phyloP scores from a whole-genome alignment of 2,113 vertebrate genomes.

The Pachycephala philippinensis region DNA sequence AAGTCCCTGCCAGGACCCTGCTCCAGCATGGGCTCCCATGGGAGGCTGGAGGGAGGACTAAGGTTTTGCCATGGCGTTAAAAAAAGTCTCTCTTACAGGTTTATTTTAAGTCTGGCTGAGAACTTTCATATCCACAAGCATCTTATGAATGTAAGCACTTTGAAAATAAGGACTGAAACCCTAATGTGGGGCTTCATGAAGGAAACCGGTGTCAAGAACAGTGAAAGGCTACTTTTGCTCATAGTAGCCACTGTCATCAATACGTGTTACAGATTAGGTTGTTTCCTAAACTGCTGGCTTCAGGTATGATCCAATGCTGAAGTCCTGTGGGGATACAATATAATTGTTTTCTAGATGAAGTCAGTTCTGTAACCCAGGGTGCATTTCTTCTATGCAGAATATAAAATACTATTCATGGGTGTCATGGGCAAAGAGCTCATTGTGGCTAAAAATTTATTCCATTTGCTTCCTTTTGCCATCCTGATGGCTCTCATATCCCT shows the following conservation, averaged over 20 bases:
- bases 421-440: background rate
- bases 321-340: background rate
- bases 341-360: background rate
- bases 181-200: background rate
- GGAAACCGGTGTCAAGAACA: background rate
- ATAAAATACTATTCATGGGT: background rate
- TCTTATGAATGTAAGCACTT: background rate
- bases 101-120: background rate
- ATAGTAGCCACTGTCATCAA: background rate
- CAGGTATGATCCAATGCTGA: fast-evolving
- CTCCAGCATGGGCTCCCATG: background rate
- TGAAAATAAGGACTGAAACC: background rate
- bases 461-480: background rate
- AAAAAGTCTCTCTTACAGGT: background rate
- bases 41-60: background rate
- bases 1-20: background rate
- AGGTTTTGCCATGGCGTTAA: background rate
- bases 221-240: background rate
- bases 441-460: background rate
- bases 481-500: background rate
- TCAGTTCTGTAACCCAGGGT: background rate
- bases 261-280: fast-evolving
- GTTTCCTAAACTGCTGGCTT: background rate
- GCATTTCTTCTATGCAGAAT: background rate
- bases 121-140: background rate